Evolutionary conservation across 2,888 invertebrate species (phyloP), one percentile per base, ranked within the genome.

Genomic region (Apodemia zela): DNA sequence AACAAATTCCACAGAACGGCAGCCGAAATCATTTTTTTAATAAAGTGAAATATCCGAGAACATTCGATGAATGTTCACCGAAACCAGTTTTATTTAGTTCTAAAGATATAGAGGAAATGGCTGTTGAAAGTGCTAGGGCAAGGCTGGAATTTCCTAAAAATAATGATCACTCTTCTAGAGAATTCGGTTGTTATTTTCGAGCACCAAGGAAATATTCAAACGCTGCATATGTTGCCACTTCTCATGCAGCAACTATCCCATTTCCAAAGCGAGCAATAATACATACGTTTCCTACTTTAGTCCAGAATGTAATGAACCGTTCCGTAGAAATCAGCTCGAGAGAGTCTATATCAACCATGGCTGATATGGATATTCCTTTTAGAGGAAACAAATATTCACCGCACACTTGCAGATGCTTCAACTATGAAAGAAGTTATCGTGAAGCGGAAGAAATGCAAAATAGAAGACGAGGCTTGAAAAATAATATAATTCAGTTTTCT

Each of bases 401-500:
- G 64, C 65, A 57, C 68, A 45, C 63, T n/a, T 84, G 81, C 63
- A 75, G 67, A 63, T 83, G 81, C 67, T 66, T 67, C 7, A 72
- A 71, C 62, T 82, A 82, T 64, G 65, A 64, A 3, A 67, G 66
- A 5, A 67, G 65, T 7, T 66, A 67, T 0, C 81, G 80, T 61
- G 75, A 72, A 2, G 72, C 70, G 0, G 70, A 65, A 65, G 33
- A 62, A 1, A 66, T 68, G 29, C 66, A n/a, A 54, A 18, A 54
- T n/a, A 21, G 18, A 38, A 57, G 10, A 38, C 38, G 25, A 61
- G 25, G n/a, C 18, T 54, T 35, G 6, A 38, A 11, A 68, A 74
- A 79, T 35, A 84, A 84, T 62, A 82, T 87, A 35, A 78, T 78
- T 75, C 80, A 69, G 0, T 87, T 83, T 66, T 67, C 68, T 25